Evolutionary conservation across 2,113 vertebrate genomes (phyloP).

Genomic region (Hyperopisus bebe): DNA sequence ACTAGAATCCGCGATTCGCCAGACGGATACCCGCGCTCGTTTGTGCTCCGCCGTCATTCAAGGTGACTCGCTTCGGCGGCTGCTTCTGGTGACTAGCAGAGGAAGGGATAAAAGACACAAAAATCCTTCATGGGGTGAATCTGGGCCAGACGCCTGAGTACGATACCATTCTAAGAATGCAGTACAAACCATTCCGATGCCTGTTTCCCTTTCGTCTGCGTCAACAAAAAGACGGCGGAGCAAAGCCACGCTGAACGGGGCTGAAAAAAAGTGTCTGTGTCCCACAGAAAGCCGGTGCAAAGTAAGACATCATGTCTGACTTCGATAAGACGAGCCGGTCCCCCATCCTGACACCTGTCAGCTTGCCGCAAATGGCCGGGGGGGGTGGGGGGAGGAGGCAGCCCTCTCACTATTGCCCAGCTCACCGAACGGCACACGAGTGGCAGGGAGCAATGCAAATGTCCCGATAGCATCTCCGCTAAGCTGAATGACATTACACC

Average conservation of each 20-base stretch:
- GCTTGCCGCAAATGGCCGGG: slow-evolving; percentile 55
- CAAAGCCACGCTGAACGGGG: slow-evolving; percentile 36
- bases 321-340: slow-evolving; percentile 8
- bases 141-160: background rate
- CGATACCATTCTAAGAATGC: background rate
- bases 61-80: background rate
- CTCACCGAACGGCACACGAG: slow-evolving; percentile 34
- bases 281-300: slow-evolving; percentile 24
- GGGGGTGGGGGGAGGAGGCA: slow-evolving; percentile 60
- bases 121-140: background rate
- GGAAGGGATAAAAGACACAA: background rate
- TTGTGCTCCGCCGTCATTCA: background rate
- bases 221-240: background rate
- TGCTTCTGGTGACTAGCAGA: background rate
- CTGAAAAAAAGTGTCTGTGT: background rate
- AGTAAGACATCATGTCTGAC: slow-evolving; percentile 57
- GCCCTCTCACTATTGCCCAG: slow-evolving; percentile 58
- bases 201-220: background rate
- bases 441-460: slow-evolving; percentile 45
- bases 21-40: background rate
- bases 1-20: background rate
- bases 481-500: slow-evolving; percentile 49
- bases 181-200: background rate
- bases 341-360: slow-evolving; percentile 34
- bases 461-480: slow-evolving; percentile 39